These are phyloP conservation scores for Anthoptus insignis DNA, from an alignment of 2,888 invertebrate species.

Conservation along the genomic window DNA sequence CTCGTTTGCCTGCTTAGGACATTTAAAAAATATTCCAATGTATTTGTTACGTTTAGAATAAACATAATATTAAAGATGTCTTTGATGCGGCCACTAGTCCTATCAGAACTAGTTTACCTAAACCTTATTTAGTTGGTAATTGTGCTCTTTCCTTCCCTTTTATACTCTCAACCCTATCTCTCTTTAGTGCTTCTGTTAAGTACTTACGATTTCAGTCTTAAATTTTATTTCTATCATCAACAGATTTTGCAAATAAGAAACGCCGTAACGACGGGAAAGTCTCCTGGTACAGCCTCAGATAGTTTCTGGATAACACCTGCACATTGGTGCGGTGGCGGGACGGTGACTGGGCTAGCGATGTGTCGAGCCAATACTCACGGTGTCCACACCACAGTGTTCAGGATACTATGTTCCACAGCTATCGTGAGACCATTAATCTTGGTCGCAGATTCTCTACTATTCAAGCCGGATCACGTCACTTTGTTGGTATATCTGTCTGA, in stretches of 20 bases:
- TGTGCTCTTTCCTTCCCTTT: too few species aligned
- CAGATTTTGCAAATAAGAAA: neutral
- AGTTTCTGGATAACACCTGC: constrained; percentile 63
- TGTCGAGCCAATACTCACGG: constrained; percentile 60
- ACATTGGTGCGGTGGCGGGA: constrained; percentile 61
- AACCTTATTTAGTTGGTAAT: too few species aligned
- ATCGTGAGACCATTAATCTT: constrained; percentile 60
- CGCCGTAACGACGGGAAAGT: neutral
- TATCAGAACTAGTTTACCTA: too few species aligned
- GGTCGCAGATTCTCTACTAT: constrained; percentile 68
- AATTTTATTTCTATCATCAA: neutral
- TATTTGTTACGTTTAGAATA: too few species aligned
- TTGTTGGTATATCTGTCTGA: constrained; percentile 62
- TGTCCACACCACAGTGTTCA: constrained; percentile 57
- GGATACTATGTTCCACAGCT: constrained; percentile 63
- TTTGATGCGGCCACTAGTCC: too few species aligned
- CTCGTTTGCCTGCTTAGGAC: too few species aligned
- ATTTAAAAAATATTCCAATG: too few species aligned
- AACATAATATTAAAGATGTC: too few species aligned
- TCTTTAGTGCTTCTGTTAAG: too few species aligned
- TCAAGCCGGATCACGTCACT: constrained; percentile 59
- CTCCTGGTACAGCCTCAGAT: constrained; percentile 44
- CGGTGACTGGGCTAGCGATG: constrained; percentile 54
- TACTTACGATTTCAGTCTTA: too few species aligned
- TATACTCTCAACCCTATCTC: too few species aligned